Percentiles rank a stretch among this genome's conserved stretches.
Evolutionary conservation across 2,113 vertebrate genomes (phyloP).

Genomic region (Riparia riparia): DNA sequence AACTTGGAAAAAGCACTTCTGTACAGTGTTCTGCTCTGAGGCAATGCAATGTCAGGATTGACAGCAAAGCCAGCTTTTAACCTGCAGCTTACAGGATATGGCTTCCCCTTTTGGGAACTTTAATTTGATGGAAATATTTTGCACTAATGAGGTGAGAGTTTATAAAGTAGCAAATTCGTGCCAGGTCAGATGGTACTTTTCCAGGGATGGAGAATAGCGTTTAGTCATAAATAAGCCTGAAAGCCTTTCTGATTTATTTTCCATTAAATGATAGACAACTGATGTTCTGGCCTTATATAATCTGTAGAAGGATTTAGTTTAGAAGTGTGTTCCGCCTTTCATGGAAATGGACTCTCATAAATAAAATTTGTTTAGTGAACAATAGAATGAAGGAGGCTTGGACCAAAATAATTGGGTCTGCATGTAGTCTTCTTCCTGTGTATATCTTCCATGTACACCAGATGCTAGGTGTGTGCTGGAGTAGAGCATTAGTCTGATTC

Average conservation of each 20-base stretch:
- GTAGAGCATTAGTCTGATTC: not conserved
- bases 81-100: not conserved
- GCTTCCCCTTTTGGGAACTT: not conserved
- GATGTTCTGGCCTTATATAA: not conserved
- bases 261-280: not conserved
- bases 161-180: not conserved
- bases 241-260: constrained; percentile 25
- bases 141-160: not conserved
- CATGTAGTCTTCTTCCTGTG: not conserved
- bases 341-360: not conserved
- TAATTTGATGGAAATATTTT: not conserved
- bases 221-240: not conserved
- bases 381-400: not conserved
- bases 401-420: not conserved
- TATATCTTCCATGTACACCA: not conserved
- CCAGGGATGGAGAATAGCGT: not conserved
- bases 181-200: not conserved
- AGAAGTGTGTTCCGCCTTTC: not conserved
- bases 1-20: not conserved
- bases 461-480: not conserved
- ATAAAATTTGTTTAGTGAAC: not conserved
- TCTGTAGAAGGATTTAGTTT: not conserved
- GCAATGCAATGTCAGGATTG: not conserved
- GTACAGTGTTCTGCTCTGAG: not conserved
- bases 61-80: not conserved